Base-by-base conservation (phyloP, 2,888 invertebrate genomes). In the Eledona agricola region DNA sequence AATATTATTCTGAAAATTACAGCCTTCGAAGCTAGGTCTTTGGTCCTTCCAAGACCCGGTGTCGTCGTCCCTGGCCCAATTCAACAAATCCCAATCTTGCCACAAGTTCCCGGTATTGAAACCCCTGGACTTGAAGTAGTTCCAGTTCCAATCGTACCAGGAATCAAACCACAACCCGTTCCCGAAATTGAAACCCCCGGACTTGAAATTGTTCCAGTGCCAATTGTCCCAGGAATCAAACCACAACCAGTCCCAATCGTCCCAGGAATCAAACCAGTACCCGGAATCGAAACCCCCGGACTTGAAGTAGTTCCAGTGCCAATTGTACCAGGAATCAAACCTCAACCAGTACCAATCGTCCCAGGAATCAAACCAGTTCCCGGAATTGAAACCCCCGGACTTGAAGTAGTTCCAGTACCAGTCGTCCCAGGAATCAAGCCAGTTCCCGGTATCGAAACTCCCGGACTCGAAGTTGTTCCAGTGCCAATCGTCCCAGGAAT, bases 141-240 rank as follows among this genome's bases (percentile, higher is more conserved):
- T 7, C 37, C 37, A 22, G 34, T 19, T 1, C 34, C 34, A 34
- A 34, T 34, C 11, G 17, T 17, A 11, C 38, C 38, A 1, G 38
- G 25, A 38, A 38, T 38, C 6, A 25, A 25, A 38, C 38, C 38
- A 4, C 25, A 15, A 38, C 38, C 38, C 7, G 9, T 38, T 15
- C 38, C 38, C 5, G 38, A 13, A 11, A 5, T 34, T 17, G n/a
- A n/a, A n/a, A n/a, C n/a, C n/a, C n/a, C n/a, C n/a, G n/a, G n/a
- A n/a, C n/a, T n/a, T n/a, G 34, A 34, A 19, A 19, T 28, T 19
- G 11, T 7, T 3, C 16, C 17, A 7, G 32, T 32, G n/a, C 32
- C 32, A 32, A 32, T 13, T 10, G 6, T 19, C 4, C 42, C 42
- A 12, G 42, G 42, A 4, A n/a, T n/a, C n/a, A n/a, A n/a, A n/a